Base-by-base conservation (phyloP, 2,113 vertebrate genomes). In the Rhinoptilus africanus region DNA sequence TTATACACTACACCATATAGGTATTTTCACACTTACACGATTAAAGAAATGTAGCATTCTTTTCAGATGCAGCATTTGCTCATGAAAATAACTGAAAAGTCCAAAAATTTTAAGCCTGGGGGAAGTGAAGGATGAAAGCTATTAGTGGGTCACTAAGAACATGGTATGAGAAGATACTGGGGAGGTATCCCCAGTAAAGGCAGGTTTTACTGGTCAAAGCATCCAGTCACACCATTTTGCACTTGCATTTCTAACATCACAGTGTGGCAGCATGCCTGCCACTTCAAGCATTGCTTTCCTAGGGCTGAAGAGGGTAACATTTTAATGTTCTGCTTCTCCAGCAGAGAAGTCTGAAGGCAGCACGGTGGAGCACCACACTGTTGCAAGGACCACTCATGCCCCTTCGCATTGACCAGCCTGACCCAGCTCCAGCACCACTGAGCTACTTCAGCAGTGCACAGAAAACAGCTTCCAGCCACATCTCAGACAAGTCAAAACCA, bases 321-420 rank as follows among this genome's bases (percentile, higher is more conserved):
- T 83, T 87, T 47, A 50, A 43, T 3, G 5, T 6, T 37, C 47
- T 22, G 16, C 41, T 74, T 43, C 67, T 74, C 56, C 57, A 48
- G 43, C 51, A 53, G 30, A n/a, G 22, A 8, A 53, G 45, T 8
- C 28, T 32, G 30, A 47, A 50, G 10, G 37, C 66, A 51, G 34
- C 18, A n/a, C 1, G 16, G 30, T 7, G 41, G 63, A 64, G 62
- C 60, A 59, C 37, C 35, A 60, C 7, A 17, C 9, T 72, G 28
- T 14, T 18, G 11, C 2, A n/a, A 1, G 2, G 7, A 27, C 4
- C 0, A 4, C 16, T 37, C 2, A 1, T 37, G 87, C 8, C 41
- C 35, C 64, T 83, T 64, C 34, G 39, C 20, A 30, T 12, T 54
- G 26, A 24, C 56, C 30, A 69, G 41, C 19, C 6, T 9, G 2